Evolutionary conservation across 2,888 invertebrate genomes (phyloP).

Genomic region (Sesia bembeciformis): DNA sequence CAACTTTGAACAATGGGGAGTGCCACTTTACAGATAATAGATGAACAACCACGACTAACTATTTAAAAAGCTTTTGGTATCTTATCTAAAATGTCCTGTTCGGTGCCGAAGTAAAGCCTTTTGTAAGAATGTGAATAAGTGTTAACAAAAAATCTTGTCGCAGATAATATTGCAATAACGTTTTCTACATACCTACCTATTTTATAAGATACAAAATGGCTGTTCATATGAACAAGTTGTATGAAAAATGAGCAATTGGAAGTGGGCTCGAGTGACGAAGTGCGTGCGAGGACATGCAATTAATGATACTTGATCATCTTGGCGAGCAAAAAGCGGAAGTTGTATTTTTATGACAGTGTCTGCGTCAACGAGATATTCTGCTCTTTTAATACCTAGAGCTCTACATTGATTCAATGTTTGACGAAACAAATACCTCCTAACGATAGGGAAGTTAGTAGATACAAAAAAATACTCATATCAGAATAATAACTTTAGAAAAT

Average conservation of each 20-base stretch:
- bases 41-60: slow-evolving; percentile 16
- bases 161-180: no score
- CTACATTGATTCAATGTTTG: no score
- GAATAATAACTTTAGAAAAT: slow-evolving; percentile 24
- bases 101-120: no score
- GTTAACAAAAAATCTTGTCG: no score
- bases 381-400: no score
- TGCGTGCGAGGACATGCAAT: slow-evolving; percentile 23
- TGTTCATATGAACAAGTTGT: no score
- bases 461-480: no score
- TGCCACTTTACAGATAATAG: slow-evolving; percentile 17
- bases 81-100: background rate
- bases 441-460: no score
- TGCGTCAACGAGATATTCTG: background rate
- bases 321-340: slow-evolving; percentile 16
- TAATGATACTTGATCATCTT: slow-evolving; percentile 17
- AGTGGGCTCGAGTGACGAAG: slow-evolving; percentile 9
- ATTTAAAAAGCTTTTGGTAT: slow-evolving; percentile 11
- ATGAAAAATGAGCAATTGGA: background rate
- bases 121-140: no score
- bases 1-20: slow-evolving; percentile 13
- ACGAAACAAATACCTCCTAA: no score
- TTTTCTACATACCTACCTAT: no score
- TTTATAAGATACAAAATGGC: no score
- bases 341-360: slow-evolving; percentile 2